Base-by-base conservation (phyloP, 2,888 invertebrate species). In the Rhopalosiphum nymphaeae region DNA sequence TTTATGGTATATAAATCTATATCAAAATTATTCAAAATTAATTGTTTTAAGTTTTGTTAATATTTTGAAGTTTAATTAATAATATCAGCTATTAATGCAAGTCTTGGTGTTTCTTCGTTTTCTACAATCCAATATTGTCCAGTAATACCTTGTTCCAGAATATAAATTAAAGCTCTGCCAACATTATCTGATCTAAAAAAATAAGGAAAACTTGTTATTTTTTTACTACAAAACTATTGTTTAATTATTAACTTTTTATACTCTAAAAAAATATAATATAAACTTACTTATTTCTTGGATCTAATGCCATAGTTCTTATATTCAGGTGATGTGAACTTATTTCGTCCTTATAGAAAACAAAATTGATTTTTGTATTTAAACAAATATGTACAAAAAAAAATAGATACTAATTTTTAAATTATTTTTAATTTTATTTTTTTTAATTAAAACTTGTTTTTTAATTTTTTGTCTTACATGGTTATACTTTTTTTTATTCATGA, bases 41-140 rank as follows among this genome's bases (percentile, higher is more conserved):
- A 78, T 36, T 78, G 3, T 16, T 78, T 36, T 84, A 42, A 42
- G 10, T 9, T 3, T 67, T 29, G 29, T 67, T 67, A 26, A 29
- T 67, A 26, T 61, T 61, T 57, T 57, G 3, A 57, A 57, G 21
- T 57, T 57, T 57, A 57, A 25, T 25, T 25, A 3, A 29, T 10
- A 36, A 10, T 44, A 85, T 85, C 26, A 16, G 21, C 3, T 21
- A 9, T 78, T 13, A 85, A 44, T 88, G 1, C 42, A 0, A 89
- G 7, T 78, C 3, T 91, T 5, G 49, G 46, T 10, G n/a, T 42
- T 46, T 46, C 16, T 67, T 44, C 46, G 25, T 90, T 90, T 90
- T 91, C 91, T 0, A 67, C 46, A n/a, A 61, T 67, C 91, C 91
- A 91, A 57, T 29, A 78, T 67, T 91, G 67, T n/a, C 67, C 91